These are phyloP conservation scores for Caenorhabditis sp. DNA, from an alignment of 2,888 invertebrate species.

Conservation along the genomic window DNA sequence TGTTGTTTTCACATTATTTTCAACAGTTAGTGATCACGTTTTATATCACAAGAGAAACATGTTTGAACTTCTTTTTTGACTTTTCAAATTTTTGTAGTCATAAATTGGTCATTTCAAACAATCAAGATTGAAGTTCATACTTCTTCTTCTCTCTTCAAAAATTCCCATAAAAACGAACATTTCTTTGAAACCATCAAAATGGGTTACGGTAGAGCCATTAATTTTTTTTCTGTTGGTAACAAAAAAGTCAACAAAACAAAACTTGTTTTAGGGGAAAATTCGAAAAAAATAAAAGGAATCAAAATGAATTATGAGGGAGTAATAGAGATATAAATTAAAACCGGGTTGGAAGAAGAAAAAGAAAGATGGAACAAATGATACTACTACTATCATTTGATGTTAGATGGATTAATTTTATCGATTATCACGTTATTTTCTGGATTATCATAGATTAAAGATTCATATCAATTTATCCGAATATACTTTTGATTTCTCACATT, in stretches of 20 bases:
- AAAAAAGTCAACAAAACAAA: conserved; percentile 40
- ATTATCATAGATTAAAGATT: background rate
- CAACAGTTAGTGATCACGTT: too few species aligned
- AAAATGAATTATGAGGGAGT: conserved; percentile 1
- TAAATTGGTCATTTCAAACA: too few species aligned
- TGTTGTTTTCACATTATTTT: too few species aligned
- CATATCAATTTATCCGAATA: background rate
- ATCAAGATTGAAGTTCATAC: too few species aligned
- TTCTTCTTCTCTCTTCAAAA: too few species aligned
- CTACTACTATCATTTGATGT: too few species aligned
- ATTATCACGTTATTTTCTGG: background rate
- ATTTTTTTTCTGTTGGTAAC: conserved; percentile 4
- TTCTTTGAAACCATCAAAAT: conserved; percentile 35
- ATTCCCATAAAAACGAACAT: conserved; percentile 3
- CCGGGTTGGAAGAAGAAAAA: background rate
- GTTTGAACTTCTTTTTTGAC: too few species aligned
- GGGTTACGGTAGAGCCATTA: conserved; percentile 28
- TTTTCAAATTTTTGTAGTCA: too few species aligned
- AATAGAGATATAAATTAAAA: conserved; percentile 9
- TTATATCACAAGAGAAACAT: too few species aligned
- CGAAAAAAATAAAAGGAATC: background rate
- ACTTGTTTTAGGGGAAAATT: conserved; percentile 3
- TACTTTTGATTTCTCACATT: background rate
- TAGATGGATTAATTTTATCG: background rate
- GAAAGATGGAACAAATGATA: conserved; percentile 4